Evolutionary conservation across 2,113 vertebrate genomes (phyloP).

Genomic region (Neolamprologus falcicula): DNA sequence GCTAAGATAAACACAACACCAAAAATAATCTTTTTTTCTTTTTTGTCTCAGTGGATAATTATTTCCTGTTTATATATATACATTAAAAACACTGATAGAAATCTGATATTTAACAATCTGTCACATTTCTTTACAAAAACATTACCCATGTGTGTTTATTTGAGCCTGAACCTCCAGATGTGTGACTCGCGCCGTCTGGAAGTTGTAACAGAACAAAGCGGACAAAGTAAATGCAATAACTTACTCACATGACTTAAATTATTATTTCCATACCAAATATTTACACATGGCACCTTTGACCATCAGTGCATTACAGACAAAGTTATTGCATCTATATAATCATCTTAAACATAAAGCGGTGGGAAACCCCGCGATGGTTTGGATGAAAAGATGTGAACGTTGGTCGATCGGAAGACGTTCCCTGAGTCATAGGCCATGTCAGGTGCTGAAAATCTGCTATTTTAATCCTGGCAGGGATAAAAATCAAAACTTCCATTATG

Average conservation of each 20-base stretch:
- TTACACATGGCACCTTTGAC: constrained; percentile 48
- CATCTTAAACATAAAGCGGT: neutral
- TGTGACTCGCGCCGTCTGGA: constrained; percentile 21
- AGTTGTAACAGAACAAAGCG: neutral
- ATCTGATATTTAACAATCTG: neutral
- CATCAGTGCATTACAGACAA: constrained; percentile 57
- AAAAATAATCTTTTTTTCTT: neutral
- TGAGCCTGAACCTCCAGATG: constrained; percentile 28
- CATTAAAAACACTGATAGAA: neutral
- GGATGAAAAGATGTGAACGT: neutral
- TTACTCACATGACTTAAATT: constrained; percentile 53
- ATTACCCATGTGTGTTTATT: constrained; percentile 20
- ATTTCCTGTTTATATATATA: neutral
- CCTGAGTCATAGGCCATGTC: constrained; percentile 16
- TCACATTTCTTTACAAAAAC: constrained; percentile 11
- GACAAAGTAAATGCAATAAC: constrained; percentile 48
- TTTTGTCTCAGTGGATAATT: neutral
- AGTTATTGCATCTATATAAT: neutral
- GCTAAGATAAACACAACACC: neutral
- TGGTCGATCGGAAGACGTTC: neutral
- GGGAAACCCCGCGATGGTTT: neutral
- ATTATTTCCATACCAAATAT: constrained; percentile 46
- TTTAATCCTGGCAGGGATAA: neutral
- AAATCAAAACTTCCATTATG: neutral
- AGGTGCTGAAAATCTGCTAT: neutral